A percentile compares a stretch with the other conserved stretches of the same genome.
Conservation (phyloP, 2,797 vertebrate genomes). For the Intellagama lesueurii region DNA sequence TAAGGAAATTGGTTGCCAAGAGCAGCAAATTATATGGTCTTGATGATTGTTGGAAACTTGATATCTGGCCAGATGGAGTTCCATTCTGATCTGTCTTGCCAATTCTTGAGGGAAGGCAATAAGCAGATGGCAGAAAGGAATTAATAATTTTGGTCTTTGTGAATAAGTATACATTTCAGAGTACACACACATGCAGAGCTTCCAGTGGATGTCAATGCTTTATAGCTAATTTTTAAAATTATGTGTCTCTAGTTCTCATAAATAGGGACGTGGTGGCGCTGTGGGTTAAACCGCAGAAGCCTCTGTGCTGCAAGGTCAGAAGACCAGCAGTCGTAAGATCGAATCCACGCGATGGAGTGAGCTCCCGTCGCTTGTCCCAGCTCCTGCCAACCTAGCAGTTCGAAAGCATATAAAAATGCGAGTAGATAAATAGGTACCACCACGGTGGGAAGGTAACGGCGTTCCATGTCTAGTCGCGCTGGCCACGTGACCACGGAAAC, state of each 20-base stretch:
- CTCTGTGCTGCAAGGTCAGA: too few relatives aligned
- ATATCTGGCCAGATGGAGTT: neutral
- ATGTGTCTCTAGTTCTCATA: neutral
- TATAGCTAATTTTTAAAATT: neutral
- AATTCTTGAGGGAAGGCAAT: neutral
- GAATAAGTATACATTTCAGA: neutral
- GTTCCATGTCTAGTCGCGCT: too few relatives aligned
- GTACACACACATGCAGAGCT: neutral
- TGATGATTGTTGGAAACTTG: conserved; percentile 30
- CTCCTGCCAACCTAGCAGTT: too few relatives aligned
- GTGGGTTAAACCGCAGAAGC: too few relatives aligned
- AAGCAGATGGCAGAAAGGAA: neutral
- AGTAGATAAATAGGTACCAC: too few relatives aligned
- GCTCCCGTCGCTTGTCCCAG: too few relatives aligned
- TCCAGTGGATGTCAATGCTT: neutral
- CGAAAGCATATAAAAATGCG: too few relatives aligned
- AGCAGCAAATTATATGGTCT: conserved; percentile 19
- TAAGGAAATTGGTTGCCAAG: conserved; percentile 15
- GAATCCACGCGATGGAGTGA: too few relatives aligned
- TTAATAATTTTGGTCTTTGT: neutral
- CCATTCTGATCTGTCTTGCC: neutral
- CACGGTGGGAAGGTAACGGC: too few relatives aligned
- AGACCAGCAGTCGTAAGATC: too few relatives aligned
- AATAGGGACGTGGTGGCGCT: too few relatives aligned
- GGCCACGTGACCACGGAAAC: too few relatives aligned